These are phyloP conservation scores for Melanostigma gelatinosum DNA, from an alignment of 2,113 vertebrate species.

Conservation along the genomic window DNA sequence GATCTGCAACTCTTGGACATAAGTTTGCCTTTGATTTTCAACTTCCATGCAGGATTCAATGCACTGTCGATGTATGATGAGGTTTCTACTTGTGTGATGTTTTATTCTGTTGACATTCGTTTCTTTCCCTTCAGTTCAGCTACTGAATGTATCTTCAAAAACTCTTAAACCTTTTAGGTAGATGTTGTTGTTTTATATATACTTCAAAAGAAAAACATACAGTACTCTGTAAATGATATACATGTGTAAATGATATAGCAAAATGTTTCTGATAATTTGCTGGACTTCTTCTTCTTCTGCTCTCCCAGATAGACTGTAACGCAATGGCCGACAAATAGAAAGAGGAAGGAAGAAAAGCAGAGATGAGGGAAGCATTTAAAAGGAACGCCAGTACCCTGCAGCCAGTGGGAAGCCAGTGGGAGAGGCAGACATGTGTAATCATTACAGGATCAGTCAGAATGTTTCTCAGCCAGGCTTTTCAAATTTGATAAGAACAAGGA, in stretches of 20 bases:
- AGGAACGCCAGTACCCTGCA: slow-evolving; percentile 42
- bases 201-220: slow-evolving; percentile 52
- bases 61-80: slow-evolving; percentile 74
- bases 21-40: slow-evolving; percentile 75
- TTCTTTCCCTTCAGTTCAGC: slow-evolving; percentile 78
- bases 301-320: slow-evolving; percentile 49
- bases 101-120: slow-evolving; percentile 70
- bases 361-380: slow-evolving; percentile 42
- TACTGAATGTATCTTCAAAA: slow-evolving; percentile 83
- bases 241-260: slow-evolving; percentile 79
- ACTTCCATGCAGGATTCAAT: slow-evolving; percentile 75
- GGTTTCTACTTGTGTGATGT: slow-evolving; percentile 77
- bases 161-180: slow-evolving; percentile 80
- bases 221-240: slow-evolving; percentile 80
- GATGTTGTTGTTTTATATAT: slow-evolving; percentile 80
- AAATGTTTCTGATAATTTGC: slow-evolving; percentile 78
- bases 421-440: slow-evolving; percentile 47
- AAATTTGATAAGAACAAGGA: slow-evolving; percentile 65
- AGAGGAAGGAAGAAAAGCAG: not conserved
- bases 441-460: slow-evolving; percentile 65
- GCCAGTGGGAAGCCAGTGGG: slow-evolving; percentile 33
- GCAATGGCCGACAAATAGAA: slow-evolving; percentile 18
- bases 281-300: slow-evolving; percentile 70
- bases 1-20: slow-evolving; percentile 81
- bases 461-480: slow-evolving; percentile 60